Percentiles rank a stretch among this genome's conserved stretches.
Evolutionary conservation across 2,888 invertebrate species (phyloP).

Genomic region (Gerris lacustris): DNA sequence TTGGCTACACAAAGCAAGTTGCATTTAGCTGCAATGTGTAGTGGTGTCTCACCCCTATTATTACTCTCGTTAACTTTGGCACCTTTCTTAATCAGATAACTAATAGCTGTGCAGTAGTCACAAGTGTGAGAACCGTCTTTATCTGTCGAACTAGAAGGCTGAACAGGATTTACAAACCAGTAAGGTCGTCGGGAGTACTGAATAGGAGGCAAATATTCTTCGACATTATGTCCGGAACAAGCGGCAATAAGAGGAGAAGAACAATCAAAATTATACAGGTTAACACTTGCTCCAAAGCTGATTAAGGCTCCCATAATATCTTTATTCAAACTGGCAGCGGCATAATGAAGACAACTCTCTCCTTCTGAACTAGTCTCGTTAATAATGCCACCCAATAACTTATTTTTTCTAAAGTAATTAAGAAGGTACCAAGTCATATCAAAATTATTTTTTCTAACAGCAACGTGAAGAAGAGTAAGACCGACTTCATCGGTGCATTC

Average conservation of each 20-base stretch:
- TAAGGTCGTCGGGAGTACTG: not conserved
- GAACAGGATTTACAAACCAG: not conserved
- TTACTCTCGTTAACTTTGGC: slow-evolving; percentile 9
- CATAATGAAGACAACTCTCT: not conserved
- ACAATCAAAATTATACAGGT: not conserved
- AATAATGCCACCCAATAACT: not conserved
- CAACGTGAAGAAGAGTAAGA: slow-evolving; percentile 14
- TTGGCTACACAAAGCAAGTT: not conserved
- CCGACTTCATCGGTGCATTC: not conserved
- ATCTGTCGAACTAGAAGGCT: not conserved
- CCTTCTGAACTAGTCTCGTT: not conserved
- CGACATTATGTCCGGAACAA: not conserved
- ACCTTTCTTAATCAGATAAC: not conserved
- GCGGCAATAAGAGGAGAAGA: not conserved
- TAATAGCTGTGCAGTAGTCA: not conserved
- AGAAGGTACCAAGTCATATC: slow-evolving; percentile 8
- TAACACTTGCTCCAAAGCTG: not conserved
- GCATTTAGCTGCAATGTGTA: slow-evolving; percentile 12
- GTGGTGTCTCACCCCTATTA: not conserved
- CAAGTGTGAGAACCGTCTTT: not conserved
- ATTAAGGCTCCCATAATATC: not conserved
- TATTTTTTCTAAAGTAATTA: not conserved
- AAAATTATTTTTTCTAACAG: slow-evolving; percentile 11
- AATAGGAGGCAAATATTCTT: not conserved
- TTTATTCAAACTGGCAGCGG: not conserved